Conservation (phyloP, 64 coral and sea anemone species). For the Pocillopora verrucosa region DNA sequence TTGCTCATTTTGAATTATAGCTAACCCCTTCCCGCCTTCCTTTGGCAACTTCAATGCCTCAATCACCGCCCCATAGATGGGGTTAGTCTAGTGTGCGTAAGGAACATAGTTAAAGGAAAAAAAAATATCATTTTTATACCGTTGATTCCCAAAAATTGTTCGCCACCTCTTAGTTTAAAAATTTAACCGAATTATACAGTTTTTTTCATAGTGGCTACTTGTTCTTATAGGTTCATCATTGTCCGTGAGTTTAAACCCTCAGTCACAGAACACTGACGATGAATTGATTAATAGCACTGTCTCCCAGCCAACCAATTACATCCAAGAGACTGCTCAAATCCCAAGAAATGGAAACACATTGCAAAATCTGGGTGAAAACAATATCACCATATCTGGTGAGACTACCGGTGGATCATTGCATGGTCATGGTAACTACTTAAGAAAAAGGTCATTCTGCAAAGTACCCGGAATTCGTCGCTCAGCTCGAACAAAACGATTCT, state of each 20-base stretch:
- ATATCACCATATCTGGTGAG: neutral
- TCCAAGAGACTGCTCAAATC: neutral
- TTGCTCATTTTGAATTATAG: too few relatives aligned
- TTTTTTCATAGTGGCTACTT: neutral
- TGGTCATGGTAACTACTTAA: neutral
- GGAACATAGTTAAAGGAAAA: too few relatives aligned
- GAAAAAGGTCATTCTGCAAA: constrained; percentile 7
- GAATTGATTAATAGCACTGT: neutral
- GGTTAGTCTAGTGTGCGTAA: too few relatives aligned
- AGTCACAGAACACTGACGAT: neutral
- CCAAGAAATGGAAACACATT: neutral
- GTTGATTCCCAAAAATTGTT: too few relatives aligned
- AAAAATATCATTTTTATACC: too few relatives aligned
- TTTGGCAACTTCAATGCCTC: too few relatives aligned
- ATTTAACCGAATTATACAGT: too few relatives aligned
- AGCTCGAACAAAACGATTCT: constrained; percentile 31
- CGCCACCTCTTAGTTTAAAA: too few relatives aligned
- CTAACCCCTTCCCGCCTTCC: too few relatives aligned
- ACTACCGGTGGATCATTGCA: neutral
- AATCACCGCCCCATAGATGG: too few relatives aligned
- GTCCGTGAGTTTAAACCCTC: neutral
- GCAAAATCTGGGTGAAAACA: neutral
- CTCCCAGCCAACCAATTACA: neutral
- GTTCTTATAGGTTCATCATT: constrained; percentile 17
- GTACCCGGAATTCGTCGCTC: constrained; percentile 23